phyloP scores from a whole-genome alignment of 2,888 invertebrate species.

The Alloplasta piceator region DNA sequence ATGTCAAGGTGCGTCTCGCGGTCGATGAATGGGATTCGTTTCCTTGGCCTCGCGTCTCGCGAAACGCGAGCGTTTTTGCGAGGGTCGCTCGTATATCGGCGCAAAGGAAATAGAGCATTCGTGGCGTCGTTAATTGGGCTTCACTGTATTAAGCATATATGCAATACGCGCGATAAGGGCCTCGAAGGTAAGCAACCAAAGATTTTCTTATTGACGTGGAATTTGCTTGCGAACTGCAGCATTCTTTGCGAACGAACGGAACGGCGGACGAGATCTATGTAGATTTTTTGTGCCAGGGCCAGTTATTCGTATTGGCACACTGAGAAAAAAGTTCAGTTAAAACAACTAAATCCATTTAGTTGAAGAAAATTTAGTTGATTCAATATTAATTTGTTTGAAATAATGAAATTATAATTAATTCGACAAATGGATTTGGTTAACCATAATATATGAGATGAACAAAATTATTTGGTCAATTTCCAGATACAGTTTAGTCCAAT shows the following conservation, averaged over 20 bases:
- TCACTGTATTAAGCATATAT: slow-evolving; percentile 11
- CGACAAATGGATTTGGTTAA: too few species aligned
- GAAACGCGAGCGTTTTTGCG: background rate
- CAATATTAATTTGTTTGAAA: too few species aligned
- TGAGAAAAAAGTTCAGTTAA: too few species aligned
- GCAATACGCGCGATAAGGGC: slow-evolving; percentile 55
- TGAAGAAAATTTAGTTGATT: too few species aligned
- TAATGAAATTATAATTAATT: too few species aligned
- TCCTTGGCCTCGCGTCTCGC: slow-evolving; percentile 55
- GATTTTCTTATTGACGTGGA: slow-evolving; percentile 31
- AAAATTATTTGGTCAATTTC: too few species aligned
- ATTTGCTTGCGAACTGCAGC: slow-evolving; percentile 5
- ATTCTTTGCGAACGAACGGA: slow-evolving; percentile 14
- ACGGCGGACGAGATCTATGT: slow-evolving; percentile 1
- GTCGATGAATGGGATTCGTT: background rate
- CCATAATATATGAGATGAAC: too few species aligned
- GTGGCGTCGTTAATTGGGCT: slow-evolving; percentile 44
- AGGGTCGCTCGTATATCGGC: slow-evolving; percentile 12
- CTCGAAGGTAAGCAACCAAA: slow-evolving; percentile 56
- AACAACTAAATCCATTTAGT: too few species aligned
- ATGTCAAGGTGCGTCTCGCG: too few species aligned
- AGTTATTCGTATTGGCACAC: background rate
- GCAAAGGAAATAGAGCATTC: slow-evolving; percentile 35
- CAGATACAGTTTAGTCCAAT: too few species aligned
- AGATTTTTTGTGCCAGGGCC: slow-evolving; percentile 50